Base-by-base conservation (phyloP, 2,888 invertebrate species). In the Metalampra italica region DNA sequence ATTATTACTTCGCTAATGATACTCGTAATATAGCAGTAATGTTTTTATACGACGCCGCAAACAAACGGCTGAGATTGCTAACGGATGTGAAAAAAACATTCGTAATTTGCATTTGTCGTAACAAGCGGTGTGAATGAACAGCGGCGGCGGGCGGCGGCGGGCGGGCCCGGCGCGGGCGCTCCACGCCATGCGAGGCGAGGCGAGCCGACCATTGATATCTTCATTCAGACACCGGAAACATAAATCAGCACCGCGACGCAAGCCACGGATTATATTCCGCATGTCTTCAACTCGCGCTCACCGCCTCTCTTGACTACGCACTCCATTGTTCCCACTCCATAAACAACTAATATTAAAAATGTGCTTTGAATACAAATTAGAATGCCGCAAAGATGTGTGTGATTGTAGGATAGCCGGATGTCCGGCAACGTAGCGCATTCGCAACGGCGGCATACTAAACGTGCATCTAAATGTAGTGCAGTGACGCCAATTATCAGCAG, bases 201-300 rank as follows among this genome's bases (percentile, higher is more conserved):
- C 70, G 69, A 68, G 66, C 55, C 60, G 74, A 65, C 74, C 78
- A 78, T 80, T 84, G 75, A 82, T 82, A 77, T 77, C 74, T 82
- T 77, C 81, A 83, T 86, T 85, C 83, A 84, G 59, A 60, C 60
- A 73, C 73, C 80, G 87, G 86, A 86, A 76, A 76, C 78, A 82
- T 86, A 84, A 86, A 86, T 84, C 82, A 82, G 74, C 68, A 64
- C 67, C 70, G 71, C 71, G 71, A 71, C 75, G 68, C 59, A 65
- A 64, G 59, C 63, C 57, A 57, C 59, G 63, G 68, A 68, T 61
- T 63, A 61, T 63, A 61, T 62, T 61, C 61, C 58, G 59, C 66
- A 60, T 64, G 55, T 59, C 55, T 58, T 55, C 48, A 48, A 57
- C 57, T 57, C 47, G 49, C 53, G 56, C 59, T 58, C 52, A 56